Percentiles rank a stretch among this genome's conserved stretches.
Conservation (phyloP, 2,888 invertebrate genomes). For the Lampropteryx suffumata region DNA sequence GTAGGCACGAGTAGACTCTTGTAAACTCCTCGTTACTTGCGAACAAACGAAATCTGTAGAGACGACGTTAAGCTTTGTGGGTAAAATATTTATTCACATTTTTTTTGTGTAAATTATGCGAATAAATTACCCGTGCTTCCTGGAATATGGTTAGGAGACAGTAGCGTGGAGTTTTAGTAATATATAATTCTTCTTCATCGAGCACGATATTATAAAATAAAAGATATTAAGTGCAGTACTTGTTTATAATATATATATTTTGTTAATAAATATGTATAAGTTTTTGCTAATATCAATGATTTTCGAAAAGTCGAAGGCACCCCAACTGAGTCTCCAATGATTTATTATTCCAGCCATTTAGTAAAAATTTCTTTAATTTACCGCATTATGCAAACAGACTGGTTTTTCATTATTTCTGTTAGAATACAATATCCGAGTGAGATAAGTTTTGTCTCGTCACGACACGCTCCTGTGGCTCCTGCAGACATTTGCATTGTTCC, state of each 20-base stretch:
- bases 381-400: conserved; percentile 71
- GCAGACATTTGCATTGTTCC: conserved; percentile 63
- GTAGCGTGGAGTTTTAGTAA: no score
- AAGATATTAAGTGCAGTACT: no score
- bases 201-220: no score
- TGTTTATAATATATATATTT: no score
- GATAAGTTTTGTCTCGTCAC: conserved; percentile 73
- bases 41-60: conserved; percentile 43
- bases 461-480: conserved; percentile 64
- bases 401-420: conserved; percentile 69
- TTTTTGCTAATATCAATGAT: no score
- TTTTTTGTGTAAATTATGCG: no score
- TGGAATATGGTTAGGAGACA: no score
- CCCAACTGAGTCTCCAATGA: conserved; percentile 42
- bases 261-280: no score
- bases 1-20: conserved; percentile 43
- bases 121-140: no score
- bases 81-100: no score
- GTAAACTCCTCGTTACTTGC: conserved; percentile 60
- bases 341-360: conserved; percentile 53
- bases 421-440: conserved; percentile 72
- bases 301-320: neutral
- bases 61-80: conserved; percentile 31
- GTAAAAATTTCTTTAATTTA: conserved; percentile 72
- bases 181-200: no score